Base-by-base conservation (phyloP, 2,113 vertebrate species). In the Pygoscelis adeliae region DNA sequence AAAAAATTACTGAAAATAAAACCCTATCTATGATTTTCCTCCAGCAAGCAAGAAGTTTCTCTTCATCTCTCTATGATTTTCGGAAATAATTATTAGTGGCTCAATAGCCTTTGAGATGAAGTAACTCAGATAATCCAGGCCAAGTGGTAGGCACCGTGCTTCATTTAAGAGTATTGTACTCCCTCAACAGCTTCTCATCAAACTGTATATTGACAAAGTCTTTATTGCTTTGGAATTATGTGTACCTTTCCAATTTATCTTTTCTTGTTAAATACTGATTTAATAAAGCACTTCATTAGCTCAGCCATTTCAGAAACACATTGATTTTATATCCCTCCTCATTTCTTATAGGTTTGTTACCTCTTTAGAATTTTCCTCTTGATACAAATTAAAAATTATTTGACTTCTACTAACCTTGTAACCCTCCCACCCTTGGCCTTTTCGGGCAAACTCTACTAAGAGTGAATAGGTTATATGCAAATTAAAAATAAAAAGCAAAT, bases 311-410 rank as follows among this genome's bases (percentile, higher is more conserved):
- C 76, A 96, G 83, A 94, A 87, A 79, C n/a, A 83, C 74, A 93
- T 94, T 97, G 94, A 97, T 98, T 97, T 98, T 94, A 87, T 79
- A 97, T 83, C 47, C 47, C 76, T 96, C 47, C 47, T 96, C 25
- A 82, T 98, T 98, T 96, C 81, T 97, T 94, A 52, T 6, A 23
- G 15, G n/a, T 76, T 88, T 97, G 29, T 87, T 95, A 95, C 47
- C 22, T 81, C 70, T 87, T 94, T 70, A 87, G 11, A 19, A 32
- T 95, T 87, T 94, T 95, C 55, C 34, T 88, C 76, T 46, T 96
- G 42, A 88, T 46, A 59, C 8, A 92, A 62, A 84, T 44, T 29
- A 80, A 83, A 70, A 66, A 10, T 29, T 59, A 17, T 93, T 78
- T 92, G 49, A 46, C 36, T 80, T 95, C 34, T 74, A 55, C 82